phyloP scores from a whole-genome alignment of 2,113 vertebrate species.

The Brachionichthys hirsutus region DNA sequence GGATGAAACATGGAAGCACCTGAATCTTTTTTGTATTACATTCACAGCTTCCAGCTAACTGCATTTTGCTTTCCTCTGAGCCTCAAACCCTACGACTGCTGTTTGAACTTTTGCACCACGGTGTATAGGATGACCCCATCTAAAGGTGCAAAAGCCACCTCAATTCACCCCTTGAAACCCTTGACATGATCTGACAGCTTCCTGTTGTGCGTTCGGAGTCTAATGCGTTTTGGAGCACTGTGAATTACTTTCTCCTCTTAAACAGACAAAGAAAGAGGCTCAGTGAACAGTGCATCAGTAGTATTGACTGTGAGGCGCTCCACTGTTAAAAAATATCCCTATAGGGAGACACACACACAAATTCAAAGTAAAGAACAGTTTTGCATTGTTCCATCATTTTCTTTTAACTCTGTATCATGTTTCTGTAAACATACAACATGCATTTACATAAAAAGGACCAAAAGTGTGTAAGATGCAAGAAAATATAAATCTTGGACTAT shows the following conservation, averaged over 20 bases:
- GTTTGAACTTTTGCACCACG: conserved; percentile 47
- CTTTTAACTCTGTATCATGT: too few relatives aligned
- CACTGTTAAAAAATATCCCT: conserved; percentile 57
- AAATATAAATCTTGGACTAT: too few relatives aligned
- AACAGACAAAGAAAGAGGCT: conserved; percentile 9
- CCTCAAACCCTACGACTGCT: background rate
- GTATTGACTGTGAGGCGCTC: conserved; percentile 51
- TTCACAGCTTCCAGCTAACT: conserved; percentile 10
- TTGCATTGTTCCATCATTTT: background rate
- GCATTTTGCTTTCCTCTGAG: conserved; percentile 11
- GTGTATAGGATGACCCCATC: conserved; percentile 32
- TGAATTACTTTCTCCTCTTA: conserved; percentile 49
- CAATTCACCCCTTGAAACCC: conserved; percentile 34
- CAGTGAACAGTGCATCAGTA: conserved; percentile 7
- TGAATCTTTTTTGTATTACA: conserved; percentile 9
- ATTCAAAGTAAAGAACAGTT: background rate
- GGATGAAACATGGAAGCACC: too few relatives aligned
- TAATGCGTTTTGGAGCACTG: conserved; percentile 36
- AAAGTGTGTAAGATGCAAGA: too few relatives aligned
- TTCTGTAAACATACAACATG: too few relatives aligned
- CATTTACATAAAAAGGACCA: too few relatives aligned
- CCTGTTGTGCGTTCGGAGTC: conserved; percentile 45
- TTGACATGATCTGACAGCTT: conserved; percentile 39
- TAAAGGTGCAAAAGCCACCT: conserved; percentile 45
- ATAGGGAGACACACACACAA: conserved; percentile 30